Evolutionary conservation across 2,888 invertebrate genomes (phyloP).

Genomic region (Trachelus iudaicus): DNA sequence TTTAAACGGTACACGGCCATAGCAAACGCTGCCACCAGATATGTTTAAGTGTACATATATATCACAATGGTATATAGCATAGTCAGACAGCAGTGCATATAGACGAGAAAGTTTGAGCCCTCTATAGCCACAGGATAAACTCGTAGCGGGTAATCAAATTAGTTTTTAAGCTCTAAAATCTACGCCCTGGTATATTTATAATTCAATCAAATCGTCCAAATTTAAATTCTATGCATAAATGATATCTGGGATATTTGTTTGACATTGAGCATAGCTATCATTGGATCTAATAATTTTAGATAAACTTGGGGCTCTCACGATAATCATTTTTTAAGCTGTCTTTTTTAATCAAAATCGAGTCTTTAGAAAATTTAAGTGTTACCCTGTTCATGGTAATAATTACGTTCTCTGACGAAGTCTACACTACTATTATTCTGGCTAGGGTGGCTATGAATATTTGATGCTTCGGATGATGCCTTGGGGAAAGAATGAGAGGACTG

Average conservation of each 20-base stretch:
- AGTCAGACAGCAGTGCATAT: not conserved
- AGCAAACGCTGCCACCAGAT: not conserved
- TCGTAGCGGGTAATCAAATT: not conserved
- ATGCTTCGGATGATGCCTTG: no score
- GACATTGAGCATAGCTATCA: no score
- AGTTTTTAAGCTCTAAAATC: not conserved
- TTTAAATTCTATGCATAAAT: not conserved
- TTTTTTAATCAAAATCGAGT: no score
- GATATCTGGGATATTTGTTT: not conserved
- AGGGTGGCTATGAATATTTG: no score
- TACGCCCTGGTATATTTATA: not conserved
- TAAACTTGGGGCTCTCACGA: no score
- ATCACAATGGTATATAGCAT: not conserved
- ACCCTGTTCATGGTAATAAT: not conserved
- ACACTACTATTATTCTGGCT: no score
- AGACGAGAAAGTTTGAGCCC: not conserved
- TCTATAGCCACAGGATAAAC: not conserved
- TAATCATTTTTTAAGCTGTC: no score
- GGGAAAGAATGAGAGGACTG: no score
- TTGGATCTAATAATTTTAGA: no score
- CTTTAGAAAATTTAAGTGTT: not conserved
- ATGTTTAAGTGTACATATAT: not conserved
- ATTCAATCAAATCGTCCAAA: not conserved
- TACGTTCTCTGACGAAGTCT: no score
- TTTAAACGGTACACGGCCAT: slow-evolving; percentile 23